Base-by-base conservation (phyloP, 2,888 invertebrate genomes). In the Drosophila kanekoi region DNA sequence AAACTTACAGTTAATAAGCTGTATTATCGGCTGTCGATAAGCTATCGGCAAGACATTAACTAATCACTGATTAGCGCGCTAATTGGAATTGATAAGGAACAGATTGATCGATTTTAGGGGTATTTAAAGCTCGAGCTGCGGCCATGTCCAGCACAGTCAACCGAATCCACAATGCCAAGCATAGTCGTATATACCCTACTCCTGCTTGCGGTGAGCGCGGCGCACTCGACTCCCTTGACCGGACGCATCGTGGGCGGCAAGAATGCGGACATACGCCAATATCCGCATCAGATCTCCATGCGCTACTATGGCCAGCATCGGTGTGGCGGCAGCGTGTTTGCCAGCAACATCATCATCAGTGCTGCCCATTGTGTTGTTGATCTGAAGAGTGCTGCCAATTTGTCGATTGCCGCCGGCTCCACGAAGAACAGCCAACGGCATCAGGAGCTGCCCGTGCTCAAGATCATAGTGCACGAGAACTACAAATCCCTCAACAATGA, bases 401-500 rank as follows among this genome's bases (percentile, higher is more conserved):
- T 91, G 38, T 78, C 79, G 20, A 79, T 91, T 70, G 85, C 79
- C n/a, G 89, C 82, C 5, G 90, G 90, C 9, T 76, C 82, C 4
- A 75, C 79, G 0, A 45, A 45, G 9, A 69, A 87, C 9, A 71
- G 69, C 9, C 57, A 69, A 18, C 64, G 71, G 4, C 49, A 65
- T 3, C 75, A 71, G 28, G 79, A 79, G 61, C 18, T 18, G 18
- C 18, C 18, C 18, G 18, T 18, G 18, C 18, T 18, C 18, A 18
- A 18, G 18, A 3, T 18, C 18, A 18, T 18, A 18, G 18, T 18
- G 18, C 18, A 18, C 18, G 94, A 94, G 0, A 93, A 93, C 16
- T 95, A 93, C 80, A 93, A 93, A 68, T 88, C 92, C 1, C 91
- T 91, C 2, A 93, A 93, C 45, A 91, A 92, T 60, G 93, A 94